Base-by-base conservation (phyloP, 37 sponge, comb jelly and placozoan genomes). In the Oscarella lobularis region DNA sequence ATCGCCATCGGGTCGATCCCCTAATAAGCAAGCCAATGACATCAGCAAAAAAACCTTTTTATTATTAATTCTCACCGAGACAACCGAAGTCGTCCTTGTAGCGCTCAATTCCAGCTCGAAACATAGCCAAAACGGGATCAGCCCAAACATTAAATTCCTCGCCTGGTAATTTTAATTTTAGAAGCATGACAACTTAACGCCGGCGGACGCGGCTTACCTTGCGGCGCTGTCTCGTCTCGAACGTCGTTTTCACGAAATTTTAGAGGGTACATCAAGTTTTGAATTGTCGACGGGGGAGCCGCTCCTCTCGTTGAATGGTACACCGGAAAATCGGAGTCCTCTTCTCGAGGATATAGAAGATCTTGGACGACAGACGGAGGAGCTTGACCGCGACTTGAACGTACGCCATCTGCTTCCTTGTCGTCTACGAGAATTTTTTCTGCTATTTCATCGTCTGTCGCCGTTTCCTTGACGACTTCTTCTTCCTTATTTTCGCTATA, bases 221-320 rank as follows among this genome's bases (percentile, higher is more conserved):
- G n/a, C n/a, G n/a, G n/a, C n/a, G n/a, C n/a, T n/a, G n/a, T n/a
- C n/a, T n/a, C n/a, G n/a, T n/a, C n/a, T n/a, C n/a, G n/a, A n/a
- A n/a, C n/a, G n/a, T n/a, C n/a, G n/a, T n/a, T n/a, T n/a, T n/a
- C n/a, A n/a, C n/a, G n/a, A n/a, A n/a, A n/a, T n/a, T n/a, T n/a
- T n/a, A n/a, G n/a, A n/a, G 60, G 71, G 29, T 83, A 83, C 5
- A 88, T 29, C 39, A 84, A 34, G 40, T 84, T 38, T 40, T 83
- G 81, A 20, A 87, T 76, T 14, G 74, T 60, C 33, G 88, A 40
- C 2, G 67, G 67, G 5, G 88, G 88, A 30, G 76, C 72, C 0
- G 69, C 39, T 33, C 87, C 87, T 48, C 87, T 39, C 9, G 87
- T 75, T 31, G 85, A 72, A 1, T 34, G 32, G 0, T 67, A 31